These are phyloP conservation scores for Chloroceryle inda DNA, from an alignment of 2,797 vertebrate genomes.

Conservation along the genomic window DNA sequence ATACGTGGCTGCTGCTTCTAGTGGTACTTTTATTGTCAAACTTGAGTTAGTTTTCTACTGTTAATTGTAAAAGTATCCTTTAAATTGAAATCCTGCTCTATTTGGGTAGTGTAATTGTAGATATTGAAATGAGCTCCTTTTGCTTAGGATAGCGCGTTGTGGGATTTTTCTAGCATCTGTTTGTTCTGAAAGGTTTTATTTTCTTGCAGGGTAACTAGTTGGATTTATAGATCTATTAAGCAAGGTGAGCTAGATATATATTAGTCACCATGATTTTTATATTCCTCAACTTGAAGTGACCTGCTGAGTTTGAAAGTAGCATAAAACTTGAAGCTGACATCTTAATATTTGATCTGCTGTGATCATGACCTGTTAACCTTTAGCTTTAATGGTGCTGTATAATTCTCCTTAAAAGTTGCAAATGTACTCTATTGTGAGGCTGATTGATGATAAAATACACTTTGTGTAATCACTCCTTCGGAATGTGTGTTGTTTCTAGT, in stretches of 20 bases:
- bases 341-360: conserved; percentile 51
- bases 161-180: not conserved
- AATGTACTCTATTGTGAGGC: not conserved
- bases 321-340: conserved; percentile 43
- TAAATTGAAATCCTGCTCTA: not conserved
- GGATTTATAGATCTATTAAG: conserved; percentile 62
- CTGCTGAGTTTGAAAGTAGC: conserved; percentile 49
- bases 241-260: conserved; percentile 28
- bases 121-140: conserved; percentile 4
- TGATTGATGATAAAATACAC: conserved; percentile 56
- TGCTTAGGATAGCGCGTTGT: not conserved
- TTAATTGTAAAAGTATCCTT: conserved; percentile 47
- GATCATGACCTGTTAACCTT: conserved; percentile 36
- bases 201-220: not conserved
- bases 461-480: not conserved
- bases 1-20: conserved; percentile 12
- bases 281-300: conserved; percentile 53
- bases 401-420: conserved; percentile 53
- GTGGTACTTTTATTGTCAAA: conserved; percentile 42
- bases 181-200: conserved; percentile 28
- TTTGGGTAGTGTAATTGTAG: not conserved
- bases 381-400: conserved; percentile 26
- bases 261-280: conserved; percentile 40
- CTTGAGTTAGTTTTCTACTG: not conserved
- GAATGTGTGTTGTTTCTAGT: conserved; percentile 21